Evolutionary conservation across 2,888 invertebrate species (phyloP).

Genomic region (Allacma fusca): DNA sequence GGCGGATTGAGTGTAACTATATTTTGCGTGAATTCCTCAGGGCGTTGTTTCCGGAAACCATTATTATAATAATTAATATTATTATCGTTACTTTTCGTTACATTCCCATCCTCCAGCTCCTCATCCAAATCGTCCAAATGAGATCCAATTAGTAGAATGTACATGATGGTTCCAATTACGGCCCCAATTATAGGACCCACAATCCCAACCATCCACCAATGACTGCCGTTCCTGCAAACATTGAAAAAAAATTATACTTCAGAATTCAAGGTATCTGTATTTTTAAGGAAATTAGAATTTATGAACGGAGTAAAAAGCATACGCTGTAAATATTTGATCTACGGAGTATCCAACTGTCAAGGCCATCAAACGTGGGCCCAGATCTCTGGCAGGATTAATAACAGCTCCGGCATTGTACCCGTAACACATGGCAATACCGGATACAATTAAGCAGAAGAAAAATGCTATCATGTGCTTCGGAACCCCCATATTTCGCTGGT

Average conservation of each 20-base stretch:
- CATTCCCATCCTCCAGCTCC: background rate
- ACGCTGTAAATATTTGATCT: constrained; percentile 55
- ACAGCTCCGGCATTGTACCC: constrained; percentile 70
- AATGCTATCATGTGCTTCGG: constrained; percentile 64
- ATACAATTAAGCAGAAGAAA: constrained; percentile 65
- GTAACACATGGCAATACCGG: constrained; percentile 66
- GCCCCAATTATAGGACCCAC: constrained; percentile 57
- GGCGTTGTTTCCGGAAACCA: too few species aligned
- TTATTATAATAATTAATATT: too few species aligned
- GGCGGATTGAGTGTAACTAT: too few species aligned
- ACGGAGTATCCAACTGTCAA: constrained; percentile 67
- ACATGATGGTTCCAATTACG: constrained; percentile 51
- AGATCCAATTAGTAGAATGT: constrained; percentile 52
- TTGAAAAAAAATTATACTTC: too few species aligned
- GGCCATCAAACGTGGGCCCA: constrained; percentile 68
- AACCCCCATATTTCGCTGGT: constrained; percentile 65
- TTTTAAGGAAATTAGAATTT: background rate
- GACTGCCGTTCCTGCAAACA: background rate
- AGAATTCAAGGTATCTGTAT: too few species aligned
- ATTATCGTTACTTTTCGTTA: too few species aligned
- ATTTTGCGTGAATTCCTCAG: too few species aligned
- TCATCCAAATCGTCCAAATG: constrained; percentile 43
- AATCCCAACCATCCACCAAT: constrained; percentile 55
- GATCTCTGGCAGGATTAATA: constrained; percentile 71
- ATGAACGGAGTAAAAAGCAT: background rate